Evolutionary conservation across 1,140 invertebrate genomes (phyloP), one percentile per base, ranked within the genome.

Genomic region (Zophobas morio): DNA sequence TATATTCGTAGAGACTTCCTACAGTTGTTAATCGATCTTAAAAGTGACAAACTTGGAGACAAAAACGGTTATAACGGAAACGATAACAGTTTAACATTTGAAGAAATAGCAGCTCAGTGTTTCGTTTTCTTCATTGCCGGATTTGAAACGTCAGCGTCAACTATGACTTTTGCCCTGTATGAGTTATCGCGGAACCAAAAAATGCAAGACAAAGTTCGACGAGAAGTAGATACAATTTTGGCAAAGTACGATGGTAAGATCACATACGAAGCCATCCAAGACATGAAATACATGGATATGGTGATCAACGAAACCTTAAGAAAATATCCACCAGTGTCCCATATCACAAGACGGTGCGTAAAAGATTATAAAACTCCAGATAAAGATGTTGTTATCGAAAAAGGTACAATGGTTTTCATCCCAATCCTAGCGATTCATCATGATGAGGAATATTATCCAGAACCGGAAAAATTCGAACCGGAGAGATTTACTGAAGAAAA

Each of bases 391-490:
- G 79, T 82, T 0, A 80, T 89, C 36, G 83, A 86, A 73, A 84
- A 83, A 63, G 87, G 86, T 46, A 86, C 84, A 32, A 79, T 76
- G 56, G 76, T 89, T 6, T 81, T 85, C 33, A 85, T 90, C 57
- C 87, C 88, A 8, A 78, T 86, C 2, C 87, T 87, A 74, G 87
- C 87, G 42, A 86, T 93, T 8, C 92, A 94, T 78, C 82, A 87
- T 46, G 89, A 93, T 83, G 87, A 88, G 5, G 82, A 92, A 77
- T 88, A 89, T 76, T 95, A 88, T 84, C 89, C 91, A 0, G 88
- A 95, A 77, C 94, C 93, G 0, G 86, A 92, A 5, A 81, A 84
- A 39, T 95, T 90, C 83, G 85, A 89, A 78, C 93, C 93, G 0
- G 91, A 93, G 80, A 87, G 93, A 77, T 93, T 92, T 78, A 87